These are phyloP conservation scores for Lepilemur septentrionalis DNA, from an alignment of 2,797 vertebrate species.

Conservation along the genomic window DNA sequence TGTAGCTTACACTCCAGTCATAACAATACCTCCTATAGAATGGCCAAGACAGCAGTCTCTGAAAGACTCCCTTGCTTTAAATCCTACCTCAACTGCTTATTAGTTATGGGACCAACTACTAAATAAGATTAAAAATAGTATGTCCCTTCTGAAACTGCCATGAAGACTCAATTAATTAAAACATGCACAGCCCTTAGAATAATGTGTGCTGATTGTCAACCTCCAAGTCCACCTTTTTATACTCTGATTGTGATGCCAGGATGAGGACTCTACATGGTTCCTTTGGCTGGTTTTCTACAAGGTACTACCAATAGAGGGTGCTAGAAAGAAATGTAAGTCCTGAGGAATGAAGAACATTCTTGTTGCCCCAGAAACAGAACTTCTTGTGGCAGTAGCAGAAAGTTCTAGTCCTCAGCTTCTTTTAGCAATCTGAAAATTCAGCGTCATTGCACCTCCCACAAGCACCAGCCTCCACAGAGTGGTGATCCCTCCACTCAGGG, in stretches of 20 bases:
- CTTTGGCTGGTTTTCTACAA: background rate
- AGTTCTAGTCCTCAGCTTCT: background rate
- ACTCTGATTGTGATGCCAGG: background rate
- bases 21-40: no score
- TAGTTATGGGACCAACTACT: background rate
- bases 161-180: background rate
- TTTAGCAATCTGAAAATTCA: background rate
- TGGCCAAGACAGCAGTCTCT: background rate
- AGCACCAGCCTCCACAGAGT: background rate
- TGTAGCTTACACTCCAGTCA: no score
- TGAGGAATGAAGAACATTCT: background rate
- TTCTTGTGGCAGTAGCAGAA: no score
- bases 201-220: no score
- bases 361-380: background rate
- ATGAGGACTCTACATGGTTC: background rate
- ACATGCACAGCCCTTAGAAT: background rate
- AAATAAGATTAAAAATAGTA: background rate
- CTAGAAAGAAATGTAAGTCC: background rate
- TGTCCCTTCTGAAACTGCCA: background rate
- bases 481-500: background rate
- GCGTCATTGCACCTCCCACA: background rate
- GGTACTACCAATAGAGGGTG: background rate
- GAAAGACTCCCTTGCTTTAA: background rate
- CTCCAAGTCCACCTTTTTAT: no score
- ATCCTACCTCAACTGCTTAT: background rate